Evolutionary conservation across 1,140 invertebrate genomes (phyloP).

Genomic region (Macrobrachium nipponense): DNA sequence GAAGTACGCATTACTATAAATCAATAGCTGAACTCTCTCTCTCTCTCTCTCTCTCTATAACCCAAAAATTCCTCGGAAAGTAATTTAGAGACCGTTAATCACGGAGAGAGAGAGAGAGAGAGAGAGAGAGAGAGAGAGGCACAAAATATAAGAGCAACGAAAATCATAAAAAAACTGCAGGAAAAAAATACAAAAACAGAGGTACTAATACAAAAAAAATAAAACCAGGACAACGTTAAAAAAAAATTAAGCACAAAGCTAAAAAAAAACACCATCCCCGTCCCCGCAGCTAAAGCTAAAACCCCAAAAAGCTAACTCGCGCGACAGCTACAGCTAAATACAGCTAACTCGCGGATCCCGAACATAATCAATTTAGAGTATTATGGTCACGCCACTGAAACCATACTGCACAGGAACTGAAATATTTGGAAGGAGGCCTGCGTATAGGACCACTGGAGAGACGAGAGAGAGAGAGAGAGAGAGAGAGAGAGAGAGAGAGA

Average conservation of each 20-base stretch:
- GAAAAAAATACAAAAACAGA: not conserved
- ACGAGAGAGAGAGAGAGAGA: not conserved
- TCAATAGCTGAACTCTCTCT: slow-evolving; percentile 4
- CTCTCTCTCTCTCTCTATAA: slow-evolving; percentile 24
- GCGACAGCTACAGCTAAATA: no score
- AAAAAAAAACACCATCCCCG: no score
- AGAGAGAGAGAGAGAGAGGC: slow-evolving; percentile 14
- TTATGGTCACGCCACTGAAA: no score
- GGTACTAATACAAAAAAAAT: not conserved
- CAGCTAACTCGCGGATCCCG: no score
- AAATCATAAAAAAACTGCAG: not conserved
- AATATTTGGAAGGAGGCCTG: no score
- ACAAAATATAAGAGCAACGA: not conserved
- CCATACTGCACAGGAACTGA: no score
- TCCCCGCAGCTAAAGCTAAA: no score
- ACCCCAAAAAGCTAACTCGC: no score
- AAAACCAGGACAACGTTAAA: not conserved
- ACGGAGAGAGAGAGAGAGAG: slow-evolving; percentile 11
- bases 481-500: slow-evolving; percentile 26
- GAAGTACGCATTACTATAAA: not conserved
- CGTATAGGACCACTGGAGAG: no score
- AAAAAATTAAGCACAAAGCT: no score
- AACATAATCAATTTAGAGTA: no score
- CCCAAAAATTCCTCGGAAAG: not conserved
- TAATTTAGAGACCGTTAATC: not conserved